Evolutionary conservation across 30 jellyfish, hydroid and myxozoan genomes (phyloP).

Genomic region (Aurelia sp.): DNA sequence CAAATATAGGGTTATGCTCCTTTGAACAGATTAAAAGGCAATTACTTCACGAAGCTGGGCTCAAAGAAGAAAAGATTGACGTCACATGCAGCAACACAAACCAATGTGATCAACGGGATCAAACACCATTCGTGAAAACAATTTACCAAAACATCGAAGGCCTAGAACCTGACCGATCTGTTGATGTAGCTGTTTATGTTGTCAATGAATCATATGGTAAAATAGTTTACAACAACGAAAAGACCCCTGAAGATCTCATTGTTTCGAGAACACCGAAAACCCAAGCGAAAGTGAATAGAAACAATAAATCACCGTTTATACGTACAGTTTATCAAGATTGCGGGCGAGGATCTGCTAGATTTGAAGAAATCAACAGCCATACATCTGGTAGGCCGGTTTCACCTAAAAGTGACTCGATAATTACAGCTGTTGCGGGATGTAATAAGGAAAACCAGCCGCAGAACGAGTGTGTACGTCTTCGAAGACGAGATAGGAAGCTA

Average conservation of each 20-base stretch:
- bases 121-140: slow-evolving; percentile 28
- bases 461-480: slow-evolving; percentile 7
- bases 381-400: slow-evolving; percentile 70
- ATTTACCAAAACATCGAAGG: slow-evolving; percentile 8
- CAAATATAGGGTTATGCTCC: slow-evolving; percentile 6
- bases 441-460: slow-evolving; percentile 4
- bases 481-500: slow-evolving; percentile 54
- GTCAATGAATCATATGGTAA: slow-evolving; percentile 25
- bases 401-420: slow-evolving; percentile 51
- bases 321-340: slow-evolving; percentile 57
- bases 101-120: background rate
- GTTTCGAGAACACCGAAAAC: slow-evolving; percentile 22
- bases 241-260: slow-evolving; percentile 24
- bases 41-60: slow-evolving; percentile 28
- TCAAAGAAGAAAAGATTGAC: slow-evolving; percentile 28
- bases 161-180: background rate
- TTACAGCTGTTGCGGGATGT: slow-evolving; percentile 56
- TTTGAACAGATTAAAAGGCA: slow-evolving; percentile 50
- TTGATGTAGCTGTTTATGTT: slow-evolving; percentile 5
- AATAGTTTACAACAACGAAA: slow-evolving; percentile 14
- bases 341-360: background rate
- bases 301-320: slow-evolving; percentile 41
- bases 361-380: slow-evolving; percentile 14
- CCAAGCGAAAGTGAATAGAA: background rate
- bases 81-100: slow-evolving; percentile 19